Evolutionary conservation across 2,113 vertebrate species (phyloP).

Genomic region (Hassar affinis): DNA sequence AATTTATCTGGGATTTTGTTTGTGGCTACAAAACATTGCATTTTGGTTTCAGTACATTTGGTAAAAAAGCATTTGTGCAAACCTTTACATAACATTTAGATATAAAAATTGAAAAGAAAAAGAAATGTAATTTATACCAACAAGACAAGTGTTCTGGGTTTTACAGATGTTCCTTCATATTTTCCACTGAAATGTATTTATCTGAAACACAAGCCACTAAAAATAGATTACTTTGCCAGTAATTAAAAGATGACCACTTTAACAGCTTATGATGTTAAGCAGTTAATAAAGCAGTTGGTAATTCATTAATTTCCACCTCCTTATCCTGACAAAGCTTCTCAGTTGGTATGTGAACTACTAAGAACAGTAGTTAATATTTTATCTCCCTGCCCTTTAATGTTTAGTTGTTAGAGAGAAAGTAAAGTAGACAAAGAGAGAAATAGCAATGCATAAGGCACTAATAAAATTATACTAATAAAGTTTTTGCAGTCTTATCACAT

Average conservation of each 20-base stretch:
- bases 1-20: not conserved
- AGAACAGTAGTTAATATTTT: not conserved
- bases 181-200: not conserved
- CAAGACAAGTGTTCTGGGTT: too few species aligned
- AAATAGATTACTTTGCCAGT: not conserved
- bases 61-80: not conserved
- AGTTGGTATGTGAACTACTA: not conserved
- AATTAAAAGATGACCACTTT: not conserved
- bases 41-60: not conserved
- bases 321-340: not conserved
- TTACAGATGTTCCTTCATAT: not conserved
- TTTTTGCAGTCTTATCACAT: not conserved
- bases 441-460: not conserved
- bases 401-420: not conserved
- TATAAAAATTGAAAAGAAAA: not conserved
- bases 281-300: not conserved
- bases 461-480: not conserved
- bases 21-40: not conserved
- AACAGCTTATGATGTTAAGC: not conserved
- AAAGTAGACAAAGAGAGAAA: not conserved
- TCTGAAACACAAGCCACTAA: not conserved
- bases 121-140: not conserved
- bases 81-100: not conserved
- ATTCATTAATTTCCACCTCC: not conserved
- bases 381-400: not conserved